phyloP scores from a whole-genome alignment of 1,140 invertebrate species.

The Bombus difficillimus region DNA sequence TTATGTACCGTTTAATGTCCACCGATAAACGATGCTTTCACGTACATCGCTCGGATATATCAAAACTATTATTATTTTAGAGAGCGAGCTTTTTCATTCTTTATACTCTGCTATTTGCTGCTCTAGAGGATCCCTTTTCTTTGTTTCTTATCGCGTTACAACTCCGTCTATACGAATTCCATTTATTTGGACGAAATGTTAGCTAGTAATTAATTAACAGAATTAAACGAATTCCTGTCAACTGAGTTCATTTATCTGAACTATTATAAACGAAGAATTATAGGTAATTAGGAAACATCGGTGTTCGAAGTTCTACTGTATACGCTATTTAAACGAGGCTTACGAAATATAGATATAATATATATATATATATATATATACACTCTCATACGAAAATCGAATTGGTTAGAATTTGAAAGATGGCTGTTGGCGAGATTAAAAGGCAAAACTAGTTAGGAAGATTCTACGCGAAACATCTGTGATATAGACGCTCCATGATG shows the following conservation, averaged over 20 bases:
- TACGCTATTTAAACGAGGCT: no score
- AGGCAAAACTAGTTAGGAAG: conserved; percentile 14
- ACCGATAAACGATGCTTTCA: not conserved
- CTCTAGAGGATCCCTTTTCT: not conserved
- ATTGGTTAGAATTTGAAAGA: not conserved
- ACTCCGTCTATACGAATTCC: no score
- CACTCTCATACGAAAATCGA: not conserved
- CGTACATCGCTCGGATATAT: not conserved
- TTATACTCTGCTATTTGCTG: not conserved
- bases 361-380: no score
- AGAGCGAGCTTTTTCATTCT: no score
- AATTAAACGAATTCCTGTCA: no score
- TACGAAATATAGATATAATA: no score
- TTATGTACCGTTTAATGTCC: not conserved
- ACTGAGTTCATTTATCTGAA: no score
- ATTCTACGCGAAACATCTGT: conserved; percentile 1
- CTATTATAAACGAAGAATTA: no score
- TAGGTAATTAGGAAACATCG: no score
- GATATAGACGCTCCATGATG: conserved; percentile 27
- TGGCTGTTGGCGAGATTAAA: not conserved
- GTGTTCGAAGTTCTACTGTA: no score
- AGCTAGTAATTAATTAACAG: no score
- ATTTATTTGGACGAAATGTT: no score
- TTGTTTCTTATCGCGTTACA: not conserved
- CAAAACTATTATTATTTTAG: not conserved